A percentile compares a stretch with the other conserved stretches of the same genome.
Evolutionary conservation across 2,113 vertebrate species (phyloP).

Genomic region (Trematomus loennbergii): DNA sequence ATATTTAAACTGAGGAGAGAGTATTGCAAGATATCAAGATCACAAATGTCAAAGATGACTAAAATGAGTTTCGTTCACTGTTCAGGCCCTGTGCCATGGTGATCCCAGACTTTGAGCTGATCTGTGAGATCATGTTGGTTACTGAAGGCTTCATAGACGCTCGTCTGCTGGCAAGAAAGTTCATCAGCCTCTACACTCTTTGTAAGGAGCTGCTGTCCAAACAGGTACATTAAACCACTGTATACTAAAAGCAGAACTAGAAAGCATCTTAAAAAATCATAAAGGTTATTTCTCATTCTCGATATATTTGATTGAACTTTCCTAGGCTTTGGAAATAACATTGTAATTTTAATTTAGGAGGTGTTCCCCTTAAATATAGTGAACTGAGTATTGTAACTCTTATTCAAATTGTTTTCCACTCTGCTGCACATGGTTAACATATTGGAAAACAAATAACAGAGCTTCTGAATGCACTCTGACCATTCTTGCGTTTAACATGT

Average conservation of each 20-base stretch:
- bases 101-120: constrained; percentile 86
- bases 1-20: background rate
- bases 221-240: constrained; percentile 67
- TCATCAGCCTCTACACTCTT: constrained; percentile 86
- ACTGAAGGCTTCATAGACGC: constrained; percentile 86
- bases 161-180: constrained; percentile 84
- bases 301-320: too few relatives aligned
- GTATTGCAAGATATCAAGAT: background rate
- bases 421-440: background rate
- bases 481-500: background rate
- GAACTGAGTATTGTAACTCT: too few relatives aligned
- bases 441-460: background rate
- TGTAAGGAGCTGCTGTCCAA: constrained; percentile 86
- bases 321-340: too few relatives aligned
- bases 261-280: too few relatives aligned
- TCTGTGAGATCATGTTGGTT: constrained; percentile 87
- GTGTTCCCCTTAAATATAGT: too few relatives aligned
- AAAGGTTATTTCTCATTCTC: background rate
- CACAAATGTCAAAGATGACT: background rate
- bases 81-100: constrained; percentile 83
- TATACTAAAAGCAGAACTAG: background rate
- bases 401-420: background rate
- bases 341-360: too few relatives aligned
- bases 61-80: background rate
- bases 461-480: background rate